Conservation (phyloP, 2,113 vertebrate species). For the Chaetura pelagica region DNA sequence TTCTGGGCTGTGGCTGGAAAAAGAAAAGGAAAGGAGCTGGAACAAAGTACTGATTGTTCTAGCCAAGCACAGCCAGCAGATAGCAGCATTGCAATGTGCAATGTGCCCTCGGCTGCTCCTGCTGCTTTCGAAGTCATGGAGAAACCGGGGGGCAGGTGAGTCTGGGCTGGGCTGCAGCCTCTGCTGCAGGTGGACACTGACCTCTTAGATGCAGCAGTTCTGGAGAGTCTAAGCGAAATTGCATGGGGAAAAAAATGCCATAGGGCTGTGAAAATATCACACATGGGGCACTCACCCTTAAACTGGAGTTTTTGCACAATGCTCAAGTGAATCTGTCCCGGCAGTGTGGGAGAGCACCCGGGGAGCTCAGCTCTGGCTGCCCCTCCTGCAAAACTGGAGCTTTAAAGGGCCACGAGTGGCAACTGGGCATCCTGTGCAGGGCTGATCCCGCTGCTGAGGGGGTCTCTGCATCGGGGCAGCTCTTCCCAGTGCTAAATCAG, state of each 20-base stretch:
- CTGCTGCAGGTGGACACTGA: background rate
- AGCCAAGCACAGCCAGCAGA: constrained; percentile 11
- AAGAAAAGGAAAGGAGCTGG: background rate
- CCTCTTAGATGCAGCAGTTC: no score
- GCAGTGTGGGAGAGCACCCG: background rate
- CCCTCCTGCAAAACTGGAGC: no score
- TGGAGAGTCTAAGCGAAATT: background rate
- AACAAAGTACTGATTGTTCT: rapidly evolving
- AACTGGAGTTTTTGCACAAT: no score
- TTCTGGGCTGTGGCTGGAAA: background rate
- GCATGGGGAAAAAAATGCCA: background rate
- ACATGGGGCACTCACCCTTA: no score
- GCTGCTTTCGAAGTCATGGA: rapidly evolving
- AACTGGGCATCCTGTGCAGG: rapidly evolving
- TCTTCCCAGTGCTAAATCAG: background rate
- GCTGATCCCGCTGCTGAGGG: no score
- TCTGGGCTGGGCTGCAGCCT: background rate
- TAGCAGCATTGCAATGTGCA: background rate
- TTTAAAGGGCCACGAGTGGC: rapidly evolving
- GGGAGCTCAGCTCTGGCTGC: no score
- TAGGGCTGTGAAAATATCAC: background rate
- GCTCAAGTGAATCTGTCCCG: background rate
- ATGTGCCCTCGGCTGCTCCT: rapidly evolving
- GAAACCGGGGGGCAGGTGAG: background rate
- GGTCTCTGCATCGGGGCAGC: background rate